Evolutionary conservation across 2,113 vertebrate species (phyloP), one percentile per base, ranked within the genome.

Genomic region (Sorex araneus): DNA sequence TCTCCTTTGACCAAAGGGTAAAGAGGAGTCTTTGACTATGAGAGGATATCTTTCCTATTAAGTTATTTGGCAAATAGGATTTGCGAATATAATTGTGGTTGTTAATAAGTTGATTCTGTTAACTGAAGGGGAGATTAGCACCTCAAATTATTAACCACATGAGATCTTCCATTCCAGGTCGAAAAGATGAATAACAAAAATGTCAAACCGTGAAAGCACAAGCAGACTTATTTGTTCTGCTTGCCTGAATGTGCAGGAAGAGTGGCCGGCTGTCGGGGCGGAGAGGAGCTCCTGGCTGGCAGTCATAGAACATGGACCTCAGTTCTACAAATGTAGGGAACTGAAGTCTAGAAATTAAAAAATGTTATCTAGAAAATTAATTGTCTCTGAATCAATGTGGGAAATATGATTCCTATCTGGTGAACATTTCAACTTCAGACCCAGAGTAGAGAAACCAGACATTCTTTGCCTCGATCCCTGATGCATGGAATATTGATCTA

Each of bases 91-190:
- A 69, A 60, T 60, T 88, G 67, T 57, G 10, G 10, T 74, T 74
- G 50, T 45, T 60, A 77, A 23, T 66, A 21, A 32, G 16, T 77
- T 73, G 43, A 83, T 40, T 43, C 7, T 43, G 23, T 83, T 87
- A 64, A 71, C 16, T 27, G 8, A 77, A 91, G 79, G 34, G 4
- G 36, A 76, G 63, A 76, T 76, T 81, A 94, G 28, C 40, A 43
- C 27, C 23, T 43, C 10, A 36, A 12, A 8, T 60, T 40, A 87
- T 36, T 66, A 74, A 50, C 47, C 54, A n/a, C 57, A 66, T 28
- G 43, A 78, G 28, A 21, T 57, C 77, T 82, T 87, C 75, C 66
- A 73, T 43, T 83, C 43, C 64, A 16, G 13, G 9, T 67, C 30
- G 45, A 63, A 78, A 78, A 34, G 43, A 36, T 30, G 19, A 73